Percentiles rank a stretch among this genome's conserved stretches.
Conservation (phyloP, 2,888 invertebrate genomes). For the Aphidius colemani region DNA sequence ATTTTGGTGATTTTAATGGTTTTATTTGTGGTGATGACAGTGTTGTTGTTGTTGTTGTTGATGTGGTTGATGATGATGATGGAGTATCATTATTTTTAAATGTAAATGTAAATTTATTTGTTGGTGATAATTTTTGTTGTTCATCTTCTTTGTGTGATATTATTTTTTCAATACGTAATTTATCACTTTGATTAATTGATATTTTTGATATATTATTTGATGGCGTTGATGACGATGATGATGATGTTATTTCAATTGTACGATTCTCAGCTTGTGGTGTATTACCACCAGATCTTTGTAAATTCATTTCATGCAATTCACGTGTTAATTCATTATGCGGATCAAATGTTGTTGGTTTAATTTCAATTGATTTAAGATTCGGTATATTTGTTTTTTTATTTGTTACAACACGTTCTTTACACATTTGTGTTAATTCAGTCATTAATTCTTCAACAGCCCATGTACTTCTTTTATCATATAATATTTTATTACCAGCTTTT, state of each 20-base stretch:
- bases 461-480: slow-evolving; percentile 50
- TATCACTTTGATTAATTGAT: slow-evolving; percentile 29
- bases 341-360: slow-evolving; percentile 35
- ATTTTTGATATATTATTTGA: slow-evolving; percentile 33
- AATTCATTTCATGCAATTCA: slow-evolving; percentile 45
- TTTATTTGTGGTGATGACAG: slow-evolving; percentile 11
- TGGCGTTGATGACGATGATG: slow-evolving; percentile 23
- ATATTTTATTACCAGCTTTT: slow-evolving; percentile 33
- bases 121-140: neutral
- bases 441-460: slow-evolving; percentile 55
- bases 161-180: neutral
- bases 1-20: slow-evolving; percentile 38
- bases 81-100: slow-evolving; percentile 15
- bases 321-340: slow-evolving; percentile 41
- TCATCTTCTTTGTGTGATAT: slow-evolving; percentile 12
- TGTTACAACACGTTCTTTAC: slow-evolving; percentile 32
- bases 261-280: slow-evolving; percentile 15
- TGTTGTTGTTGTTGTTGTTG: slow-evolving; percentile 17
- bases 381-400: slow-evolving; percentile 34
- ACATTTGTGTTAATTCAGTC: slow-evolving; percentile 47
- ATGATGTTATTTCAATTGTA: slow-evolving; percentile 13
- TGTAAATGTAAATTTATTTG: neutral
- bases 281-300: slow-evolving; percentile 28
- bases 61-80: slow-evolving; percentile 16
- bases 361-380: slow-evolving; percentile 36